Evolutionary conservation across 2,113 vertebrate species (phyloP).

Genomic region (Myiozetetes cayanensis): DNA sequence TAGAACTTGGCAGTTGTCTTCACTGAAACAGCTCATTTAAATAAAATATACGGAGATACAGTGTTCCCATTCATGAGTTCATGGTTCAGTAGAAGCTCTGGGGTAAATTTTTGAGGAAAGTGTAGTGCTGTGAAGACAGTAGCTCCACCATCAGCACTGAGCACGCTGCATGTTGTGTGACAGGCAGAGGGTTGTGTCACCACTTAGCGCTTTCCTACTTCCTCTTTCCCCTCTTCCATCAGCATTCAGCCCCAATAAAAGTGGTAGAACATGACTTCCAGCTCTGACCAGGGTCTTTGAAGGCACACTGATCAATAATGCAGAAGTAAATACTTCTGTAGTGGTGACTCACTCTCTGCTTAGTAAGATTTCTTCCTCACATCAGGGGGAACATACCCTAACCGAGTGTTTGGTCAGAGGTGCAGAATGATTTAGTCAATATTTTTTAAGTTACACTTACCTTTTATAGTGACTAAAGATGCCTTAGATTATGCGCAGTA

Average conservation of each 20-base stretch:
- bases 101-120: not conserved
- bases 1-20: not conserved
- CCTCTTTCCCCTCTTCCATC: not conserved
- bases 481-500: not conserved
- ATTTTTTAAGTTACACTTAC: not conserved
- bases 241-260: not conserved
- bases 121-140: not conserved
- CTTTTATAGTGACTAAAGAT: not conserved
- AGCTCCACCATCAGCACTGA: not conserved
- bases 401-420: not conserved
- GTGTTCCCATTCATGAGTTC: not conserved
- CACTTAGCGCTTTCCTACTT: not conserved
- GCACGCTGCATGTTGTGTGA: not conserved
- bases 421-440: not conserved
- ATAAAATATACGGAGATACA: not conserved
- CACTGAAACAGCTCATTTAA: not conserved
- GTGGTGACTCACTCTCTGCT: not conserved
- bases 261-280: not conserved
- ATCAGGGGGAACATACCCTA: not conserved
- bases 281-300: not conserved
- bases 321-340: not conserved
- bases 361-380: not conserved
- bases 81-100: not conserved
- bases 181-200: not conserved
- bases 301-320: not conserved